These are phyloP conservation scores for Diarsia dahlii DNA, from an alignment of 2,888 invertebrate species.

Conservation along the genomic window DNA sequence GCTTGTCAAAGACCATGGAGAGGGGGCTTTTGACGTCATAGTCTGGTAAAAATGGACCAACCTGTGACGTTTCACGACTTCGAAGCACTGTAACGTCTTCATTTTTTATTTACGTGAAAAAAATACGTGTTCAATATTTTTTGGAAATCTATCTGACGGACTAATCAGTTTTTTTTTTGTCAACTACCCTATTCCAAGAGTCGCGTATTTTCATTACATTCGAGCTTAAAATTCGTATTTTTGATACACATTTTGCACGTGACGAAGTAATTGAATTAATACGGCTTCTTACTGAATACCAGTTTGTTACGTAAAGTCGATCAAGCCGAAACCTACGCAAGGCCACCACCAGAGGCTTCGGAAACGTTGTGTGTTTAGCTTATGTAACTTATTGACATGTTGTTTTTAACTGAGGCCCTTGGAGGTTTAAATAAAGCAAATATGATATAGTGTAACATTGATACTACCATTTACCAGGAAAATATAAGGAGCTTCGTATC, in stretches of 20 bases:
- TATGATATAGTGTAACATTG: neutral
- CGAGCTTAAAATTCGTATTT: slow-evolving; percentile 10
- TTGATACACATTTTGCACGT: slow-evolving; percentile 8
- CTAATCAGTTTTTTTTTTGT: too few relatives aligned
- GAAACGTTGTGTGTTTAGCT: slow-evolving; percentile 10
- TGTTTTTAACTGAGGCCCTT: neutral
- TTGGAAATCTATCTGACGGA: too few relatives aligned
- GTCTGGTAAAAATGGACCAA: too few relatives aligned
- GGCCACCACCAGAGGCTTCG: slow-evolving; percentile 48
- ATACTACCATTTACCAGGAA: too few relatives aligned
- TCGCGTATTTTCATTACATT: neutral
- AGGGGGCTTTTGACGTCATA: too few relatives aligned
- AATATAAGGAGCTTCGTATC: neutral
- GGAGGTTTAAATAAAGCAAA: neutral
- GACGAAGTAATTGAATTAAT: slow-evolving; percentile 44
- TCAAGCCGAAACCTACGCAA: slow-evolving; percentile 55
- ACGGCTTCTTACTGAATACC: slow-evolving; percentile 55
- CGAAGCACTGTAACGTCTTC: too few relatives aligned
- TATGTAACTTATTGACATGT: slow-evolving; percentile 29
- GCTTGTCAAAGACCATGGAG: too few relatives aligned
- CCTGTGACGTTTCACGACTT: too few relatives aligned
- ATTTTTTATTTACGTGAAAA: too few relatives aligned
- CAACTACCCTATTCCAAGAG: neutral
- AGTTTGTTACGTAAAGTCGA: slow-evolving; percentile 48
- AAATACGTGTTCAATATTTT: too few relatives aligned